Conservation (phyloP, 2,113 vertebrate genomes). For the Nestor notabilis region DNA sequence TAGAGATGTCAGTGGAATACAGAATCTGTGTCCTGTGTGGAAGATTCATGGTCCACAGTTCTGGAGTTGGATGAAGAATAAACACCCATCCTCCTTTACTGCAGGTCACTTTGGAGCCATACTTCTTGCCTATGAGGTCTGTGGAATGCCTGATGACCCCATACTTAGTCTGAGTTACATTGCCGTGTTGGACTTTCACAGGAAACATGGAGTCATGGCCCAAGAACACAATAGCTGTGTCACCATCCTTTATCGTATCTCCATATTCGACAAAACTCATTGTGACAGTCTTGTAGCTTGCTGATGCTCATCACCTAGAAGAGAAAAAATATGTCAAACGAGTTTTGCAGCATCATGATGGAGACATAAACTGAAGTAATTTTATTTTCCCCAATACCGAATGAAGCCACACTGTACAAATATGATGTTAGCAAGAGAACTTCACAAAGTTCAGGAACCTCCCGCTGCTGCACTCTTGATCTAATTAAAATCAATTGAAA, state of each 20-base stretch:
- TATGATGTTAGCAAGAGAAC: not conserved
- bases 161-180: slow-evolving; percentile 92
- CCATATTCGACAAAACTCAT: slow-evolving; percentile 96
- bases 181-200: slow-evolving; percentile 87
- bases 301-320: not conserved
- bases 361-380: not conserved
- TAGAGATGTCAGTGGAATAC: slow-evolving; percentile 94
- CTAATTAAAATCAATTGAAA: not conserved
- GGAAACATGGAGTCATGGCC: slow-evolving; percentile 91
- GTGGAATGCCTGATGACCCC: slow-evolving; percentile 92
- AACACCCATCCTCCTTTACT: slow-evolving; percentile 97
- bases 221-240: slow-evolving; percentile 91
- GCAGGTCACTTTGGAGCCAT: slow-evolving; percentile 94
- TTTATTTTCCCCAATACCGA: not conserved
- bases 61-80: slow-evolving; percentile 93
- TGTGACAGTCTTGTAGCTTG: not conserved
- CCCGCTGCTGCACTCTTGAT: not conserved
- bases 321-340: not conserved
- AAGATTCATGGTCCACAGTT: slow-evolving; percentile 93
- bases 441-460: not conserved
- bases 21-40: slow-evolving; percentile 97
- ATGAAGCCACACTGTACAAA: not conserved
- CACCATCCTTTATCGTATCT: slow-evolving; percentile 87
- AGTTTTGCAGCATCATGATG: not conserved
- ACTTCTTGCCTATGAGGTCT: slow-evolving; percentile 90